Percentiles rank a stretch among this genome's conserved stretches.
These are phyloP conservation scores for Crypturellus tataupa DNA, from an alignment of 2,797 vertebrate genomes.

Conservation along the genomic window DNA sequence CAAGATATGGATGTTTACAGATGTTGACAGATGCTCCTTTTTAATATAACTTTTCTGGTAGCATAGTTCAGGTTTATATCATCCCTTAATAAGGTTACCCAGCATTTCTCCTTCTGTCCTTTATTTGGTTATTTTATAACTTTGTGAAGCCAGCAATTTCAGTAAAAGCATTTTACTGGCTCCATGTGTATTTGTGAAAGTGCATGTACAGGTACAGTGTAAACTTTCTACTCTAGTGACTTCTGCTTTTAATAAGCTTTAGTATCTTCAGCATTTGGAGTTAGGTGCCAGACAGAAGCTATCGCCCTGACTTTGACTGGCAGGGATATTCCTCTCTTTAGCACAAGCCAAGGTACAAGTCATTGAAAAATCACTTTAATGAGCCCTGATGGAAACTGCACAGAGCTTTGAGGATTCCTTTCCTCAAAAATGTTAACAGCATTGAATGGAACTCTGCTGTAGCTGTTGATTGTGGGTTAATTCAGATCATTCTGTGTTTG, in stretches of 20 bases:
- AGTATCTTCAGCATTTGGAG: not conserved
- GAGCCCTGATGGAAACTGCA: not conserved
- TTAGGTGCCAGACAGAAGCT: not conserved
- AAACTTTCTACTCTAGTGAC: not conserved
- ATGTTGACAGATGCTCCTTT: not conserved
- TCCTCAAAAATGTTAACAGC: accelerated
- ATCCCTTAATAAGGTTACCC: not conserved
- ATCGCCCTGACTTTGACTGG: not conserved
- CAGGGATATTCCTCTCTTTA: not conserved
- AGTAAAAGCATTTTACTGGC: not conserved
- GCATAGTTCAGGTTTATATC: not conserved
- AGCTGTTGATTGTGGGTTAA: not conserved
- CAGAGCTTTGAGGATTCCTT: not conserved
- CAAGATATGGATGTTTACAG: not conserved
- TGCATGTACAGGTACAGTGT: accelerated
- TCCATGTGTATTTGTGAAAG: not conserved
- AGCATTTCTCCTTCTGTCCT: not conserved
- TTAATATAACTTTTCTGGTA: not conserved
- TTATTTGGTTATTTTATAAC: not conserved
- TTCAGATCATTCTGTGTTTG: not conserved
- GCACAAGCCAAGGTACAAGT: not conserved
- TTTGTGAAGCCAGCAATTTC: not conserved
- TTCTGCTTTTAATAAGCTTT: not conserved
- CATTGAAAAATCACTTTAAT: not conserved
- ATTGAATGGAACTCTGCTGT: not conserved